These are phyloP conservation scores for Pachymerium ferrugineum DNA, from an alignment of 2,888 invertebrate genomes.

Conservation along the genomic window DNA sequence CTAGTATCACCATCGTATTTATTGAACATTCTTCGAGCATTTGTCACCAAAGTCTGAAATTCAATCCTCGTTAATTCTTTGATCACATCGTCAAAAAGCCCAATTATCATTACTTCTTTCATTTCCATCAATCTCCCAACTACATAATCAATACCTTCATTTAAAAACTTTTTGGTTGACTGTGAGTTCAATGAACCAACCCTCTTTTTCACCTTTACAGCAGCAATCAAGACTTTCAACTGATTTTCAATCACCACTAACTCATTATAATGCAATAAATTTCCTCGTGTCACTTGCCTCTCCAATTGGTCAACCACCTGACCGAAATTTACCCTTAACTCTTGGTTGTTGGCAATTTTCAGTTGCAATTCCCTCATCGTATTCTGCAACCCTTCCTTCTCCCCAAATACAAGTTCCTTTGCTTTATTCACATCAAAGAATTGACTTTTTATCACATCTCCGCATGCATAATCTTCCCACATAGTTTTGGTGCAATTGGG, in stretches of 20 bases:
- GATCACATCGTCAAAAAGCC: not conserved
- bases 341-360: too few species aligned
- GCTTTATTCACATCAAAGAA: conserved; percentile 46
- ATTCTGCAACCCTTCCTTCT: too few species aligned
- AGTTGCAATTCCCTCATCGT: too few species aligned
- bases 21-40: not conserved
- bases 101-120: not conserved
- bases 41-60: not conserved
- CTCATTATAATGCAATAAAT: too few species aligned
- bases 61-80: not conserved
- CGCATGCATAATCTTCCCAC: conserved; percentile 55
- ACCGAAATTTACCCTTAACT: too few species aligned
- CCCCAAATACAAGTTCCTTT: conserved; percentile 43
- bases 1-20: not conserved
- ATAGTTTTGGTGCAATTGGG: conserved; percentile 59
- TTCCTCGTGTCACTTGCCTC: too few species aligned
- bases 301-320: too few species aligned
- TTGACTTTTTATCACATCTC: conserved; percentile 51
- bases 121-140: not conserved
- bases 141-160: not conserved
- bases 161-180: too few species aligned
- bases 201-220: too few species aligned
- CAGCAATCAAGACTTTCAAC: too few species aligned
- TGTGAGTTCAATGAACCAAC: too few species aligned
- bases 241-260: too few species aligned